These are phyloP conservation scores for Scylla paramamosain DNA, from an alignment of 1,140 invertebrate species.

Conservation along the genomic window DNA sequence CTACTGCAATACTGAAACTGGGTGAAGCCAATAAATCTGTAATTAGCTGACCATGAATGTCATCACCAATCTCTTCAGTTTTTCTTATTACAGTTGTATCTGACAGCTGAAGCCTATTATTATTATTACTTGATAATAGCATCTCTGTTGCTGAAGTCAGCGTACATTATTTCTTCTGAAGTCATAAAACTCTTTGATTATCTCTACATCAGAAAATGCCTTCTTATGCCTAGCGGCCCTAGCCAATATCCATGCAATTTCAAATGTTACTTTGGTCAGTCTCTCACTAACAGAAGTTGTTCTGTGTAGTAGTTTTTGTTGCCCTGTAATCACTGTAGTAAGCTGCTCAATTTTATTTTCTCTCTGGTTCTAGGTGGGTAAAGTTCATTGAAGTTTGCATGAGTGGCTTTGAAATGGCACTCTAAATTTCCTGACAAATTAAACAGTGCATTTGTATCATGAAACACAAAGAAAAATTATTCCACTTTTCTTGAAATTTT, in stretches of 20 bases:
- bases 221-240: neutral
- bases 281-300: constrained; percentile 49
- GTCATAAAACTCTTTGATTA: constrained; percentile 43
- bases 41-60: constrained; percentile 48
- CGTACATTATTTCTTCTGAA: constrained; percentile 61
- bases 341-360: constrained; percentile 47
- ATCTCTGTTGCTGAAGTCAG: constrained; percentile 53
- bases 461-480: constrained; percentile 54
- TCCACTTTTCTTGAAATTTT: constrained; percentile 61
- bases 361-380: constrained; percentile 44
- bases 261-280: constrained; percentile 56
- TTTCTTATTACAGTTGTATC: neutral
- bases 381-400: constrained; percentile 64
- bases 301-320: constrained; percentile 60
- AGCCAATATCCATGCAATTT: constrained; percentile 56
- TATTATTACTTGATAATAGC: constrained; percentile 55
- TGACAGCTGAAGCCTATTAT: constrained; percentile 42
- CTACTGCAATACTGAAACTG: constrained; percentile 44
- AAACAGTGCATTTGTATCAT: constrained; percentile 49
- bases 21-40: constrained; percentile 35
- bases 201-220: constrained; percentile 45
- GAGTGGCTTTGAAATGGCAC: constrained; percentile 48
- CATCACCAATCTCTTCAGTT: constrained; percentile 54
- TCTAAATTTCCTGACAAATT: constrained; percentile 66
- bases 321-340: constrained; percentile 59